phyloP scores from a whole-genome alignment of 2,113 vertebrate genomes.

The Malaclemys terrapin region DNA sequence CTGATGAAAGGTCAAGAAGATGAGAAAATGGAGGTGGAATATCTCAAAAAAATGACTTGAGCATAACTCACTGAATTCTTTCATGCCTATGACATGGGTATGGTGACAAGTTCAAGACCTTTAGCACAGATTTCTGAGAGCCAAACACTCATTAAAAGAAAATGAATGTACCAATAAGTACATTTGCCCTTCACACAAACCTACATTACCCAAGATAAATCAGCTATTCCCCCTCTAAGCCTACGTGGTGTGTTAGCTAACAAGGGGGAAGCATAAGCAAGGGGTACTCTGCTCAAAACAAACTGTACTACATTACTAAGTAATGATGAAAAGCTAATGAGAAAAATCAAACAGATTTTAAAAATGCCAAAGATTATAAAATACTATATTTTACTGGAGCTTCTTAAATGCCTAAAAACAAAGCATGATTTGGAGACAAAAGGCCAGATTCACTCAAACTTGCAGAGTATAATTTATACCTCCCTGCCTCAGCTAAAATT shows the following conservation, averaged over 20 bases:
- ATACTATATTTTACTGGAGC: neutral
- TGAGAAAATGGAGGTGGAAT: neutral
- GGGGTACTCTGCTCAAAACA: neutral
- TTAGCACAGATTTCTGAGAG: neutral
- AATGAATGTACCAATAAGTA: neutral
- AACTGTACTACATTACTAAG: neutral
- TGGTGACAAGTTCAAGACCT: neutral
- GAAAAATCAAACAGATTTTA: neutral
- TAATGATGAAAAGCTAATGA: neutral
- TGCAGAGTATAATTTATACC: neutral
- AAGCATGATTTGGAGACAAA: neutral
- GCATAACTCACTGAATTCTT: neutral
- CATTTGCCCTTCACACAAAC: neutral
- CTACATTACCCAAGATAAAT: neutral
- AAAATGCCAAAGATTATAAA: neutral
- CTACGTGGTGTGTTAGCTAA: neutral
- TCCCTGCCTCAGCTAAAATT: neutral
- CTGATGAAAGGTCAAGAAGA: constrained; percentile 19
- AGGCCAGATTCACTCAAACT: neutral
- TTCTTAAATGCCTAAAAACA: neutral
- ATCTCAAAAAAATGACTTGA: neutral
- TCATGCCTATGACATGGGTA: neutral
- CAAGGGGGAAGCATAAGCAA: neutral
- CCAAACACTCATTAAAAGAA: neutral
- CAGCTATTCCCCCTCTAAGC: neutral